phyloP scores from a whole-genome alignment of 2,113 vertebrate species.

The Pipra filicauda region DNA sequence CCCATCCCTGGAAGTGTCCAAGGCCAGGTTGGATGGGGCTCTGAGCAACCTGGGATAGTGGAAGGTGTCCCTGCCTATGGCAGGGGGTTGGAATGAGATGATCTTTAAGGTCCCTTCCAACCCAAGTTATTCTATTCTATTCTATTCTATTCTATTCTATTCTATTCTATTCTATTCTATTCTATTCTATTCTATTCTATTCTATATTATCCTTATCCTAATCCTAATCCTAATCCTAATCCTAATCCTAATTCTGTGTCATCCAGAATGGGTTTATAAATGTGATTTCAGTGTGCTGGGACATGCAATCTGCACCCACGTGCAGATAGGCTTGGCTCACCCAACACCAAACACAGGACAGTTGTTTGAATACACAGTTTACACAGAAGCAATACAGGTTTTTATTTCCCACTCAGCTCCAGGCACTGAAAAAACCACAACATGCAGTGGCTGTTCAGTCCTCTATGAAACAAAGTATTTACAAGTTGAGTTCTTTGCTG shows the following conservation, averaged over 20 bases:
- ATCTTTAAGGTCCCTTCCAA: not conserved
- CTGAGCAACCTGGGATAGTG: not conserved
- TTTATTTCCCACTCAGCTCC: not conserved
- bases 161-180: not conserved
- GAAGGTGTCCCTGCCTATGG: not conserved
- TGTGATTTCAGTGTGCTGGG: not conserved
- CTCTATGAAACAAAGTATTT: not conserved
- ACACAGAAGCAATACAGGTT: not conserved
- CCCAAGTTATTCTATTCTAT: not conserved
- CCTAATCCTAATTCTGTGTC: not conserved
- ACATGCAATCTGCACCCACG: not conserved
- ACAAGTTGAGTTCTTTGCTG: not conserved
- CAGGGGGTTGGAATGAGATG: not conserved
- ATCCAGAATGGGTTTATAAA: not conserved
- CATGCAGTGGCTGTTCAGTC: not conserved
- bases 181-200: not conserved
- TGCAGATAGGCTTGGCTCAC: not conserved
- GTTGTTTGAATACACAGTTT: not conserved
- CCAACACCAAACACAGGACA: not conserved
- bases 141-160: not conserved
- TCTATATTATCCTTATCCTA: too few species aligned
- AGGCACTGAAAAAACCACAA: not conserved
- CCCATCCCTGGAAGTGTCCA: not conserved
- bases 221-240: too few species aligned
- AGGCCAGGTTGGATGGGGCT: not conserved